These are phyloP conservation scores for Hypomesus transpacificus DNA, from an alignment of 2,113 vertebrate species.

Conservation along the genomic window DNA sequence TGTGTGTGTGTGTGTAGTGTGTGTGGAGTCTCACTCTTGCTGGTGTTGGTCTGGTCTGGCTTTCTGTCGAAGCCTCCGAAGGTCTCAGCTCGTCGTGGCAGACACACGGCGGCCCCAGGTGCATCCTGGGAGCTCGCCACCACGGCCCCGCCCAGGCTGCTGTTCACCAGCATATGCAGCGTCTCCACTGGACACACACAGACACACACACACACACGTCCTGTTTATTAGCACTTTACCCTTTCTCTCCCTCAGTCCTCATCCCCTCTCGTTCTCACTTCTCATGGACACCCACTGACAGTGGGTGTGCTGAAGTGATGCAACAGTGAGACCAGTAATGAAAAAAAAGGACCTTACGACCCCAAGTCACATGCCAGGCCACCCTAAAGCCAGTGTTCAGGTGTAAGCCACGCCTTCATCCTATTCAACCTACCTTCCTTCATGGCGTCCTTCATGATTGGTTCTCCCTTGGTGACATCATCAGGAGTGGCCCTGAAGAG, in stretches of 20 bases:
- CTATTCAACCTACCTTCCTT: slow-evolving; percentile 74
- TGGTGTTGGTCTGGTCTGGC: slow-evolving; percentile 85
- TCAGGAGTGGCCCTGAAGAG: slow-evolving; percentile 83
- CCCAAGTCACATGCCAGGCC: too few species aligned
- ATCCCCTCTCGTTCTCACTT: neutral
- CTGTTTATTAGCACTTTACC: neutral
- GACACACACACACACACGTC: slow-evolving; percentile 12
- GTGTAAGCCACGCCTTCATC: neutral
- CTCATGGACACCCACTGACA: too few species aligned
- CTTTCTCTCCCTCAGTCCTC: too few species aligned
- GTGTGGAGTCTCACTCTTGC: slow-evolving; percentile 76
- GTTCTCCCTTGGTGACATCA: slow-evolving; percentile 82
- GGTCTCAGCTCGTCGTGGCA: slow-evolving; percentile 88
- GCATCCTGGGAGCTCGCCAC: slow-evolving; percentile 49
- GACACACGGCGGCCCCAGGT: slow-evolving; percentile 74
- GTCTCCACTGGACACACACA: slow-evolving; percentile 73
- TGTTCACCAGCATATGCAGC: slow-evolving; percentile 78
- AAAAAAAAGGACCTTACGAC: too few species aligned
- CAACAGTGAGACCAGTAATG: too few species aligned
- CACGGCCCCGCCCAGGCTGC: slow-evolving; percentile 66
- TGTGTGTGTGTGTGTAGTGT: too few species aligned
- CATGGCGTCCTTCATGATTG: slow-evolving; percentile 81
- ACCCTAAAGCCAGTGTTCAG: neutral
- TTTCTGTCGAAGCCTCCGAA: slow-evolving; percentile 93
- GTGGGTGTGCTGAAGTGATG: too few species aligned